phyloP scores from a whole-genome alignment of 2,113 vertebrate genomes.

The Caracal caracal region DNA sequence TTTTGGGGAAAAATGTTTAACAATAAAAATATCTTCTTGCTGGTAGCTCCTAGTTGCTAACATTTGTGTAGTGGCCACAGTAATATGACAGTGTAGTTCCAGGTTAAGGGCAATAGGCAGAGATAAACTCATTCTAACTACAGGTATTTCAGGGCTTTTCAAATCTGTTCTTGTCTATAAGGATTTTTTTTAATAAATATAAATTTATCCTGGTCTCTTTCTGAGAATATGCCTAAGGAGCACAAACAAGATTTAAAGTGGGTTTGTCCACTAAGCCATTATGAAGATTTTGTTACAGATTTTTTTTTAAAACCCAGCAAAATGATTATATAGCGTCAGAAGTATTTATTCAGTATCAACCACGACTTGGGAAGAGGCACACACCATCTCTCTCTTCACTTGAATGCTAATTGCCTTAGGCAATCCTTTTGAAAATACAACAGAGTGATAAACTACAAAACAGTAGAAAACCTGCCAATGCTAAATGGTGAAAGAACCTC shows the following conservation, averaged over 20 bases:
- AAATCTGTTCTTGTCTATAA: background rate
- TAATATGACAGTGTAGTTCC: background rate
- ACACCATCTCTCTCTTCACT: slow-evolving; percentile 70
- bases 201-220: background rate
- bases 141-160: background rate
- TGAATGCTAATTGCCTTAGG: slow-evolving; percentile 73
- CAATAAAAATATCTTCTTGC: background rate
- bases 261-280: background rate
- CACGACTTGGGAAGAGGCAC: slow-evolving; percentile 45
- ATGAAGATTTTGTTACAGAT: slow-evolving; percentile 10
- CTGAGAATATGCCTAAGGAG: background rate
- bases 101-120: background rate
- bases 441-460: slow-evolving; percentile 63
- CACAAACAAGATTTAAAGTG: background rate
- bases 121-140: background rate
- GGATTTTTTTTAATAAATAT: background rate
- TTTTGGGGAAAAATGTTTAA: background rate
- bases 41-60: background rate
- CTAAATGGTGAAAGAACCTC: slow-evolving; percentile 60
- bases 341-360: slow-evolving; percentile 76
- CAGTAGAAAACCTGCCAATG: slow-evolving; percentile 32
- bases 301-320: slow-evolving; percentile 44
- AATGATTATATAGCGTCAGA: slow-evolving; percentile 70
- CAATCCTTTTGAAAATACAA: slow-evolving; percentile 70
- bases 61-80: background rate